Conservation (phyloP, 2,797 vertebrate genomes). For the Phoebastria nigripes region DNA sequence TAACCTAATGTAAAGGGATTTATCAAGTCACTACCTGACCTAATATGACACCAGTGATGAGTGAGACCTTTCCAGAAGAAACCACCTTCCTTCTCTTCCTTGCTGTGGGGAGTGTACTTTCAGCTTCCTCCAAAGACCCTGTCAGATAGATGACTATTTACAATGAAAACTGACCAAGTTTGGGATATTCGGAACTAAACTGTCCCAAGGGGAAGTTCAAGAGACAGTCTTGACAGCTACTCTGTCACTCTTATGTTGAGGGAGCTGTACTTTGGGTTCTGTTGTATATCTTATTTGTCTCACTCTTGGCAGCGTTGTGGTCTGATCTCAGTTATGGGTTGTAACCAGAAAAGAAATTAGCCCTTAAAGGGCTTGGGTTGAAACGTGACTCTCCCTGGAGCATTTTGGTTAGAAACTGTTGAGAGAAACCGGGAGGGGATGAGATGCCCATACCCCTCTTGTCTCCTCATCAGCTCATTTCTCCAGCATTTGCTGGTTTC, state of each 20-base stretch:
- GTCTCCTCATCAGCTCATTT: not conserved
- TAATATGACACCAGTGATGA: not conserved
- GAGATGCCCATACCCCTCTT: not conserved
- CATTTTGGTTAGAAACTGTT: not conserved
- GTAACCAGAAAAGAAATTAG: conserved; percentile 23
- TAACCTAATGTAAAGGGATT: not conserved
- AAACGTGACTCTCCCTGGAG: conserved; percentile 37
- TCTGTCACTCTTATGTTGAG: not conserved
- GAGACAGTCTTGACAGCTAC: conserved; percentile 8
- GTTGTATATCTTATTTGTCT: not conserved
- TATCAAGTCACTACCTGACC: not conserved
- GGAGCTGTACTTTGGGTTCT: not conserved
- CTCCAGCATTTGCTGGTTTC: not conserved
- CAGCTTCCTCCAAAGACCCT: not conserved
- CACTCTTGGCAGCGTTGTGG: not conserved
- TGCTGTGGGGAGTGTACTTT: not conserved
- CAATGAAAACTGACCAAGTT: not conserved
- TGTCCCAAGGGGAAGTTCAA: not conserved
- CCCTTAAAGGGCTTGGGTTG: not conserved
- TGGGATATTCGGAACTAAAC: not conserved
- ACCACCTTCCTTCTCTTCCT: not conserved
- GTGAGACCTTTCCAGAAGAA: not conserved
- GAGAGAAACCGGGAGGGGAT: not conserved
- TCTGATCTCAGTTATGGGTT: conserved; percentile 14
- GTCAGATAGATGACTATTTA: not conserved